Percentiles rank a stretch among this genome's conserved stretches.
Conservation (phyloP, 2,888 invertebrate species). For the Pseudococcus longispinus region DNA sequence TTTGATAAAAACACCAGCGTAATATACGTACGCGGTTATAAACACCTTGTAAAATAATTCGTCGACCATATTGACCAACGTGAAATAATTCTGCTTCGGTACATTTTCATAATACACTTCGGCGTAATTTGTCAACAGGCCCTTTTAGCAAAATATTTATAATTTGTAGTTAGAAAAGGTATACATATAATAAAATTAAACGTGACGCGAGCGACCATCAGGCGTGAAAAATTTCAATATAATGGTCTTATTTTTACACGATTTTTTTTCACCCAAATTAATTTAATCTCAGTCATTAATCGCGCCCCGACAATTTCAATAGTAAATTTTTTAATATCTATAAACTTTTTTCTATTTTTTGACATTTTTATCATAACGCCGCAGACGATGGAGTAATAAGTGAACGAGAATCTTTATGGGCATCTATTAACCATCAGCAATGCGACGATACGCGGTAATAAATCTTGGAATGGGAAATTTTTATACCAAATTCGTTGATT, state of each 20-base stretch:
- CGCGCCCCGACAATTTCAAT: not conserved
- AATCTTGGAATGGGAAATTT: not conserved
- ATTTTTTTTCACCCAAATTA: not conserved
- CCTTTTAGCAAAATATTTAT: not conserved
- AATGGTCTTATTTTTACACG: not conserved
- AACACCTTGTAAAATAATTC: not conserved
- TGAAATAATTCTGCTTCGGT: constrained; percentile 9
- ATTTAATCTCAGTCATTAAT: constrained; percentile 14
- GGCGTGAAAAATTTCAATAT: constrained; percentile 10
- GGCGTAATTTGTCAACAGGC: not conserved
- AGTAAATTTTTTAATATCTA: not conserved
- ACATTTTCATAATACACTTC: not conserved
- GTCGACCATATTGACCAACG: not conserved
- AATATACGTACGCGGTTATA: not conserved
- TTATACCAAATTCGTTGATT: not conserved
- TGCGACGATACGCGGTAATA: not conserved
- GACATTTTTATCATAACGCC: not conserved
- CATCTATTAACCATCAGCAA: not conserved
- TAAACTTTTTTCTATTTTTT: not conserved
- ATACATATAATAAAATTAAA: constrained; percentile 1
- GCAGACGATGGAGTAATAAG: not conserved
- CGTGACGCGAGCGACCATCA: not conserved
- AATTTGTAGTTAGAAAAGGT: not conserved
- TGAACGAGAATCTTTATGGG: not conserved
- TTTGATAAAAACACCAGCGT: not conserved